phyloP scores from a whole-genome alignment of 2,888 invertebrate species.

The Scaptomyza tumidula region DNA sequence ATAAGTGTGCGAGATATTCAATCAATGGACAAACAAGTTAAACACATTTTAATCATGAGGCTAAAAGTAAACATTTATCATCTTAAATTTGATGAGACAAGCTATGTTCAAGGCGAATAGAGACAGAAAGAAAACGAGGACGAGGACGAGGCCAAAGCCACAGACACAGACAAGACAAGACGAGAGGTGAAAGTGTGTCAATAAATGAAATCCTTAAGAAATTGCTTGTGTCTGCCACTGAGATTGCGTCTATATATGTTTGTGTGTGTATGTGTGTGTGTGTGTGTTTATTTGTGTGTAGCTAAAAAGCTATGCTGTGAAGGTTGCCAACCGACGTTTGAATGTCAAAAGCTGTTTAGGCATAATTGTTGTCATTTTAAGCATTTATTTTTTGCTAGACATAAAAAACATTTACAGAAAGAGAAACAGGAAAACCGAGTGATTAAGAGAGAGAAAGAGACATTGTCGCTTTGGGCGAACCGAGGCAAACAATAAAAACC shows the following conservation, averaged over 20 bases:
- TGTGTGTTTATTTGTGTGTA: constrained; percentile 8
- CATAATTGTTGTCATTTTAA: constrained; percentile 71
- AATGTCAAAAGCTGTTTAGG: constrained; percentile 74
- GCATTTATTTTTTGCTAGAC: constrained; percentile 34
- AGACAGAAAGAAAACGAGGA: not conserved
- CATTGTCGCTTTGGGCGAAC: constrained; percentile 1
- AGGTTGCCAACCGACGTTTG: constrained; percentile 57
- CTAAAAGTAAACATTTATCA: constrained; percentile 73
- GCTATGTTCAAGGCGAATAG: constrained; percentile 14
- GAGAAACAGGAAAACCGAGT: not conserved
- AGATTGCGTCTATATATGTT: constrained; percentile 18
- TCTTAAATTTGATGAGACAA: constrained; percentile 53
- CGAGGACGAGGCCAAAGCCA: constrained; percentile 35
- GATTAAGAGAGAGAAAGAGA: not conserved
- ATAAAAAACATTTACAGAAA: not conserved
- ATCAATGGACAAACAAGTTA: constrained; percentile 77
- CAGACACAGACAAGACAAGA: constrained; percentile 52
- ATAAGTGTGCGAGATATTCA: constrained; percentile 55
- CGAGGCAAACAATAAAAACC: constrained; percentile 29
- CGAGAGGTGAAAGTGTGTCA: constrained; percentile 71
- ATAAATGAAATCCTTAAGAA: constrained; percentile 80
- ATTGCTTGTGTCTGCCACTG: constrained; percentile 71
- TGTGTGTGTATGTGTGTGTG: constrained; percentile 3
- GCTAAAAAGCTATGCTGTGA: constrained; percentile 49
- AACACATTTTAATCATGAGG: constrained; percentile 79